Base-by-base conservation (phyloP, 1,140 invertebrate species). In the Apocrypta bakeri region DNA sequence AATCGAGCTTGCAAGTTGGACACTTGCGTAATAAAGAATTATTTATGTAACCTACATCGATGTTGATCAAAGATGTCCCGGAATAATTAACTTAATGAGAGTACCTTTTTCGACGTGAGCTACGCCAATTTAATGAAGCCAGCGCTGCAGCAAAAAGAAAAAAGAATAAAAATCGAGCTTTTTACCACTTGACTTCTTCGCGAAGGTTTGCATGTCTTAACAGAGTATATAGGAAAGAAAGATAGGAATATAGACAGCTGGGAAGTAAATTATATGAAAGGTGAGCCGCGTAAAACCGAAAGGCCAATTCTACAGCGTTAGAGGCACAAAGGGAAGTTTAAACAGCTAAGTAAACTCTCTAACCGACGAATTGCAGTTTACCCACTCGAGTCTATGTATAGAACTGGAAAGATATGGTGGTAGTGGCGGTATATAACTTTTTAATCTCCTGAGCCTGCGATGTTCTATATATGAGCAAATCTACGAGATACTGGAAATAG, bases 251-350 rank as follows among this genome's bases (percentile, higher is more conserved):
- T 31, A 71, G 21, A 37, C 21, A 56, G 48, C 48, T 56, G 48
- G 48, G 29, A 71, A 79, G 37, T 69, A 69, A 79, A 79, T 79
- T 79, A 79, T 69, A 79, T 79, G 66, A 69, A 79, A 79, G 40
- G 77, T 31, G 64, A 79, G 9, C 40, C 37, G 77, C 40, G 77
- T 56, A 79, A 69, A 48, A 69, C 31, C 66, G 77, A 27, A 69
- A 69, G 66, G 40, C n/a, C 77, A 56, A 79, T 78, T 42, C 24
- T 4, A 64, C 48, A 21, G 63, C 8, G 37, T n/a, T 2, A 27
- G 21, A 11, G 40, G 66, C 40, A 79, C 40, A 79, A 79, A 79
- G 77, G 37, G 29, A 69, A 56, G 77, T 79, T 79, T 79, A 79
- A 69, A 79, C 40, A 69, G 77, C 27, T 79, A 79, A 79, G 77